phyloP scores from a whole-genome alignment of 2,113 vertebrate genomes.

The Pangasianodon hypophthalmus region DNA sequence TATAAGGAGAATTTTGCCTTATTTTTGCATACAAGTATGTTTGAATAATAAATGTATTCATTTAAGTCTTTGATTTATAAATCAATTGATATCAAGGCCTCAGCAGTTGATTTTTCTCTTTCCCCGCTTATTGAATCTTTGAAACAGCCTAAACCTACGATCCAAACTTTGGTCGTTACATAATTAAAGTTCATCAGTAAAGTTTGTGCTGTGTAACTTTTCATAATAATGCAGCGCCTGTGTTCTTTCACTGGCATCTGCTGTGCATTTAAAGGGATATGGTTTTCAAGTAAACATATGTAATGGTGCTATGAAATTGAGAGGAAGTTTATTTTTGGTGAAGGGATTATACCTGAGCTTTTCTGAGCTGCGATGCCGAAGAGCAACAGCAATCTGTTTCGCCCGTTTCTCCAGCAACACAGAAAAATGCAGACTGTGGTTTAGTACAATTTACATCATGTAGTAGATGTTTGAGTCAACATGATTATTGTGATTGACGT shows the following conservation, averaged over 20 bases:
- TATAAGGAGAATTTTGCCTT: no score
- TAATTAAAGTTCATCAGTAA: not conserved
- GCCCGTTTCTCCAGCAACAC: not conserved
- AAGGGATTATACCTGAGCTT: not conserved
- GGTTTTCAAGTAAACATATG: not conserved
- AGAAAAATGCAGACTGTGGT: slow-evolving; percentile 15
- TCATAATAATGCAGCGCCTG: not conserved
- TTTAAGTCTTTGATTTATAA: no score
- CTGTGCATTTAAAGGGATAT: not conserved
- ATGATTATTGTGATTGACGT: slow-evolving; percentile 3
- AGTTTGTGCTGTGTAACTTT: not conserved
- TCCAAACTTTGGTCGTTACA: not conserved
- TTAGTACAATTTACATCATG: slow-evolving; percentile 11
- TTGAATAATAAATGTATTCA: no score
- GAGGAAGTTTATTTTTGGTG: slow-evolving; percentile 12
- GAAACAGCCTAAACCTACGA: not conserved
- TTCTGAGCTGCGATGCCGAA: not conserved
- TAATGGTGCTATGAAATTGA: slow-evolving; percentile 16
- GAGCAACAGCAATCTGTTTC: slow-evolving; percentile 20
- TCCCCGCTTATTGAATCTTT: not conserved
- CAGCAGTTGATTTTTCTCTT: not conserved
- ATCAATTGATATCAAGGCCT: not conserved
- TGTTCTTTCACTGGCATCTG: not conserved
- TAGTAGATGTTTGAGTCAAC: not conserved
- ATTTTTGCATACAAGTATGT: no score